Evolutionary conservation across 2,888 invertebrate species (phyloP).

Genomic region (Eretmocerus hayati): DNA sequence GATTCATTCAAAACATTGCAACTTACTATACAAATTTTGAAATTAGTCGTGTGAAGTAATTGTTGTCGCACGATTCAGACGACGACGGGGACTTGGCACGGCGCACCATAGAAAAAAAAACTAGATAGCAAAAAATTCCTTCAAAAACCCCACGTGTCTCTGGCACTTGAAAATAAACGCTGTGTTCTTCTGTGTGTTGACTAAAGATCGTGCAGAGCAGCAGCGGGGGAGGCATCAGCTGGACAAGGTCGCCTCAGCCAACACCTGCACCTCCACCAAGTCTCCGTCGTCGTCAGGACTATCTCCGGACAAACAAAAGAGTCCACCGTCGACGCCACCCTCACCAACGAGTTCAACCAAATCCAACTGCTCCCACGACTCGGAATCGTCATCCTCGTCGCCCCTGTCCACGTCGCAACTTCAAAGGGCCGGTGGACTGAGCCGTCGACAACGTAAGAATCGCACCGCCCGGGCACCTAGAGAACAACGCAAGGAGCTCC

Average conservation of each 20-base stretch:
- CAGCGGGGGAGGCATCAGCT: background rate
- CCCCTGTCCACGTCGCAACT: conserved; percentile 41
- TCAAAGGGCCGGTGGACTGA: conserved; percentile 48
- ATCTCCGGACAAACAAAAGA: background rate
- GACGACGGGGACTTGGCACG: too few species aligned
- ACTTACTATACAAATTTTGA: too few species aligned
- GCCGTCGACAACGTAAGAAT: conserved; percentile 52
- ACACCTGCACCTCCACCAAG: too few species aligned
- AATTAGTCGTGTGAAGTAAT: too few species aligned
- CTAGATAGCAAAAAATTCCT: too few species aligned
- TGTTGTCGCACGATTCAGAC: too few species aligned
- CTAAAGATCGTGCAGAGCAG: background rate
- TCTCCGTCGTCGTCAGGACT: background rate
- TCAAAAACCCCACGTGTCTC: too few species aligned
- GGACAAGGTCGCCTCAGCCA: background rate
- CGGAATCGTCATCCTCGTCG: too few species aligned
- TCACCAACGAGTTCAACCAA: conserved; percentile 3
- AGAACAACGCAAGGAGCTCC: conserved; percentile 27
- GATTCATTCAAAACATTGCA: too few species aligned
- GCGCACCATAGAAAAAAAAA: too few species aligned
- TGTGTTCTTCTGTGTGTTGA: background rate
- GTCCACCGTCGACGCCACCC: conserved; percentile 2
- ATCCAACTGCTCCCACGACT: conserved; percentile 38
- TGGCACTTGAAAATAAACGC: too few species aligned
- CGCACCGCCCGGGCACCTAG: conserved; percentile 36